Evolutionary conservation across 2,888 invertebrate genomes (phyloP).

Genomic region (Antitype chi): DNA sequence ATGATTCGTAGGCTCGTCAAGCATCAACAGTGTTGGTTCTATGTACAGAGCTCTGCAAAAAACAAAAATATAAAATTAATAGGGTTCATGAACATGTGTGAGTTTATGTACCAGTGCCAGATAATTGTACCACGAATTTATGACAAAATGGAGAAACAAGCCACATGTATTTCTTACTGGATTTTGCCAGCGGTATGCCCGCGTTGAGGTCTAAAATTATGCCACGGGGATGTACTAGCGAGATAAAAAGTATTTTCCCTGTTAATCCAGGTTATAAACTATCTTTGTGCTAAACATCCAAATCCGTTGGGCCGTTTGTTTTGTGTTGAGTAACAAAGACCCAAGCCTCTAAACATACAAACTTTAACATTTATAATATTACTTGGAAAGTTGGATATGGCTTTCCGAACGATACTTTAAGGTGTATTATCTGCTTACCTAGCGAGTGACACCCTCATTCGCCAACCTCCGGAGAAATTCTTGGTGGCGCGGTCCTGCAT

Average conservation of each 20-base stretch:
- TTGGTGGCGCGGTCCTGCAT: slow-evolving; percentile 98
- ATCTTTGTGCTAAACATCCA: too few species aligned
- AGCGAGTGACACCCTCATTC: slow-evolving; percentile 99
- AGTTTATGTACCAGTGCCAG: background rate
- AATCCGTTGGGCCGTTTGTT: too few species aligned
- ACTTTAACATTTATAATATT: too few species aligned
- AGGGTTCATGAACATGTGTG: background rate
- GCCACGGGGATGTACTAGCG: too few species aligned
- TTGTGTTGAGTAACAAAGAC: too few species aligned
- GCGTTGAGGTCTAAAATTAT: too few species aligned
- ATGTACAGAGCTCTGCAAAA: slow-evolving; percentile 96
- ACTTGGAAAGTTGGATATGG: too few species aligned
- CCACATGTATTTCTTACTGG: background rate
- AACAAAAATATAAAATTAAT: slow-evolving; percentile 22
- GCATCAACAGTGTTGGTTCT: slow-evolving; percentile 98
- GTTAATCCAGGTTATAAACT: too few species aligned
- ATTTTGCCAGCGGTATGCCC: too few species aligned
- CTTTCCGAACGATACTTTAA: too few species aligned
- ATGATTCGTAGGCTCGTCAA: slow-evolving; percentile 99
- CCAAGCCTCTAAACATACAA: too few species aligned
- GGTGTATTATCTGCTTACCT: slow-evolving; percentile 76
- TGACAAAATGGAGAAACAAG: background rate
- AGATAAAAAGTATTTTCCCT: too few species aligned
- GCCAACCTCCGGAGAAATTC: slow-evolving; percentile 98
- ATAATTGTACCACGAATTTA: background rate